Evolutionary conservation across 2,888 invertebrate genomes (phyloP).

Genomic region (Hypolimnas misippus): DNA sequence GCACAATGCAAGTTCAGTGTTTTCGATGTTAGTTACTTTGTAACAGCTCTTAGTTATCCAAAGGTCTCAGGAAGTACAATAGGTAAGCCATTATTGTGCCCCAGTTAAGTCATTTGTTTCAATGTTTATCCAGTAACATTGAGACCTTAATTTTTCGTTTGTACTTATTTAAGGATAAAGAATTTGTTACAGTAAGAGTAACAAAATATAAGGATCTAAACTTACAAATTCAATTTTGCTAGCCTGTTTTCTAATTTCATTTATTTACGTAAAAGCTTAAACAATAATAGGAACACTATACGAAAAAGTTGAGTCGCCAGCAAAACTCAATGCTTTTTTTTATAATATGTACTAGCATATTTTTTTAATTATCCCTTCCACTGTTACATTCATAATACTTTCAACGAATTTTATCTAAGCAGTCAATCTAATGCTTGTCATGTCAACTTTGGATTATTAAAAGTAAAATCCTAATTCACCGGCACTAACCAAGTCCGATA

Average conservation of each 20-base stretch:
- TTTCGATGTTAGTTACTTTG: background rate
- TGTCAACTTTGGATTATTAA: background rate
- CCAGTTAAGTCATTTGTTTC: background rate
- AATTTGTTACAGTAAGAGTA: background rate
- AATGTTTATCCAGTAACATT: background rate
- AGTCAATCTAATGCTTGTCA: background rate
- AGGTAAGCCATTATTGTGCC: background rate
- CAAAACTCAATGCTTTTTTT: background rate
- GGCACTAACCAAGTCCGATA: background rate
- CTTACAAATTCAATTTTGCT: no score
- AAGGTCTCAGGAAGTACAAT: background rate
- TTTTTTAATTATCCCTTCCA: background rate
- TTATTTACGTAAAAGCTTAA: background rate
- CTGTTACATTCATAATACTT: background rate
- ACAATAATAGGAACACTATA: no score
- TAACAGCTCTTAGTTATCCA: background rate
- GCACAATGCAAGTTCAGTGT: slow-evolving; percentile 1
- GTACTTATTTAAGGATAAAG: background rate
- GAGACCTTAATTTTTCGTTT: background rate
- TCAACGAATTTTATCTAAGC: background rate
- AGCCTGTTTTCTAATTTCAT: background rate
- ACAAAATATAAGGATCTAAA: no score
- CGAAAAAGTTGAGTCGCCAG: no score
- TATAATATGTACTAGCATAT: background rate
- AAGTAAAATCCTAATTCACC: background rate